Evolutionary conservation across 2,797 vertebrate species (phyloP).

Genomic region (Pithecia hirsuta): DNA sequence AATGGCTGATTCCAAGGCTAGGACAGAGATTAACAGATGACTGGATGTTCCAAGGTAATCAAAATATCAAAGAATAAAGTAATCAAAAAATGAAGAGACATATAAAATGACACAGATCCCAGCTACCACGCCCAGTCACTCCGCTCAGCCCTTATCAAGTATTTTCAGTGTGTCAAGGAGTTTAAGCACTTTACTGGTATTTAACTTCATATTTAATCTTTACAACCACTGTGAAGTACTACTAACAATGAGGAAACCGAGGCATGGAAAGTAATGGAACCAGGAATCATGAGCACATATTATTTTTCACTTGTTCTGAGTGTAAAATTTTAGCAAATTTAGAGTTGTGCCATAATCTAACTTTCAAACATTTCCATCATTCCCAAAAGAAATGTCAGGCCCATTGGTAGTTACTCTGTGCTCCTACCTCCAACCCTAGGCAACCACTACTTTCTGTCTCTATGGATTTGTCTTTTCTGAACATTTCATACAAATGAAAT

Average conservation of each 20-base stretch:
- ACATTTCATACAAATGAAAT: not conserved
- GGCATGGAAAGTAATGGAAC: not conserved
- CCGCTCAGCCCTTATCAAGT: not conserved
- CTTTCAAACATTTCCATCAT: slow-evolving; percentile 22
- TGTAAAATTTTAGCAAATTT: not conserved
- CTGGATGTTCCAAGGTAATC: not conserved
- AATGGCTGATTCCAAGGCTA: not conserved
- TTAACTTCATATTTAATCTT: slow-evolving; percentile 3
- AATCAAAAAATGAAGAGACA: not conserved
- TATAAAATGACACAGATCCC: not conserved
- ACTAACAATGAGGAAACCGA: not conserved
- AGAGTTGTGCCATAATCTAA: not conserved
- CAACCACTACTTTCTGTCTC: not conserved
- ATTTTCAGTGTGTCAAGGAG: not conserved
- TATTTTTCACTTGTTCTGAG: not conserved
- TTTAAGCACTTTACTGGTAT: not conserved
- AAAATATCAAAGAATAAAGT: not conserved
- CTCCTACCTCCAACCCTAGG: not conserved
- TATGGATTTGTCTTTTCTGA: not conserved
- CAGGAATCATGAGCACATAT: not conserved
- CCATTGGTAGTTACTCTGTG: not conserved
- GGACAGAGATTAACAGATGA: not conserved
- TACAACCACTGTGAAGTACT: not conserved
- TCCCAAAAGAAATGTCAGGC: not conserved
- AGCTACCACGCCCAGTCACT: not conserved